Evolutionary conservation across 2,888 invertebrate genomes (phyloP).

Genomic region (Diloba caeruleocephala): DNA sequence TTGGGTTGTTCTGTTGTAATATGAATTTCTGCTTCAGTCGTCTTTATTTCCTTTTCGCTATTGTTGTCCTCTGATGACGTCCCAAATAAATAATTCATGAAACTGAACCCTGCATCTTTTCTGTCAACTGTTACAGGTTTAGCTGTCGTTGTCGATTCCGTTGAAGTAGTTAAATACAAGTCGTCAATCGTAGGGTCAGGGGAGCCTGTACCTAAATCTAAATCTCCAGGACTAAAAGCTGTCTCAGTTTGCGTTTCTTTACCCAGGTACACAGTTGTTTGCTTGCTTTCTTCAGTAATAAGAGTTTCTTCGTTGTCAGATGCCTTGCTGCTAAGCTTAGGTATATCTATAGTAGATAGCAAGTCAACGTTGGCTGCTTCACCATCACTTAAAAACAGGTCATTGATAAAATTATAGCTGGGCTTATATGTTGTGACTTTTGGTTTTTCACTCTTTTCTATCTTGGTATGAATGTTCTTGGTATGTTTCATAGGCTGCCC

Average conservation of each 20-base stretch:
- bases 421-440: constrained; percentile 82
- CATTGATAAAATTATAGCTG: constrained; percentile 70
- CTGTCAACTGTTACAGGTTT: constrained; percentile 65
- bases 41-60: constrained; percentile 55
- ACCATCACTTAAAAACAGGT: constrained; percentile 68
- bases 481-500: constrained; percentile 66
- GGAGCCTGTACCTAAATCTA: constrained; percentile 79
- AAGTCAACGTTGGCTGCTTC: constrained; percentile 61
- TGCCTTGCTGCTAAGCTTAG: constrained; percentile 62
- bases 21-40: constrained; percentile 54
- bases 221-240: constrained; percentile 71
- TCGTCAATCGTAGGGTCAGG: constrained; percentile 78
- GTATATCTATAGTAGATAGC: constrained; percentile 69
- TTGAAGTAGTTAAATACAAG: constrained; percentile 67
- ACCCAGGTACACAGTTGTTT: constrained; percentile 51
- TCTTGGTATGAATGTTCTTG: constrained; percentile 67
- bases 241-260: constrained; percentile 64
- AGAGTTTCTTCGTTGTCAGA: constrained; percentile 45
- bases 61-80: constrained; percentile 67
- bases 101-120: constrained; percentile 72
- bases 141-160: constrained; percentile 68
- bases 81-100: constrained; percentile 84
- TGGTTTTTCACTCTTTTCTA: constrained; percentile 64
- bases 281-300: constrained; percentile 45
- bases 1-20: constrained; percentile 65